Evolutionary conservation across 2,888 invertebrate genomes (phyloP), one percentile per base, ranked within the genome.

Genomic region (Punctoribates punctum): DNA sequence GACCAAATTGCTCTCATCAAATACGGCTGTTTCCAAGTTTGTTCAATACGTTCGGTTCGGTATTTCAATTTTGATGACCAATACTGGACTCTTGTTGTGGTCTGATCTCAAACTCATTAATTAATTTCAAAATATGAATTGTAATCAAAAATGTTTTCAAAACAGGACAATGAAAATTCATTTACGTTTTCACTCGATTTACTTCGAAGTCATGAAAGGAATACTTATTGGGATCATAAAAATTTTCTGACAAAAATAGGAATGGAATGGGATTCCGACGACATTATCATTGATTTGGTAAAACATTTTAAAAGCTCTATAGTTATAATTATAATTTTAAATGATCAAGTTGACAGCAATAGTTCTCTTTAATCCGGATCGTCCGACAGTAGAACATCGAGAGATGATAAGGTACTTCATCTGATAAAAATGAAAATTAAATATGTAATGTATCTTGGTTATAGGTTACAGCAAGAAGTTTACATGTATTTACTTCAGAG

Each of bases 11-110:
- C 90, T 23, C 85, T 94, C 15, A 84, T 96, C 9, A 96, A 95
- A 84, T 95, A 96, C 0, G 95, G 96, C 0, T 95, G 95, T 82
- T 95, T 94, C 70, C 97, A 98, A 85, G 92, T 98, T 90, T 20
- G n/a, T 25, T 57, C 20, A 1, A 25, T 57, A 13, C 20, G 57
- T 9, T 42, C 42, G 42, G 42, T 42, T 42, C 42, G 42, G 1
- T 42, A 42, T 11, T 42, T 42, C 13, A 42, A 42, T 42, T 42
- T 42, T 42, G 42, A 42, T 9, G 11, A 42, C 42, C 42, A 42
- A 42, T 42, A 42, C 42, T 42, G 42, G 42, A 42, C 42, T 9
- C 42, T 42, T 9, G 42, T 42, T 42, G 6, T 42, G 42, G 42
- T 42, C 42, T 42, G 42, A 42, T 13, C 1, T 13, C 13, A 13